These are phyloP conservation scores for Lagorchestes hirsutus DNA, from an alignment of 2,797 vertebrate species.

Conservation along the genomic window DNA sequence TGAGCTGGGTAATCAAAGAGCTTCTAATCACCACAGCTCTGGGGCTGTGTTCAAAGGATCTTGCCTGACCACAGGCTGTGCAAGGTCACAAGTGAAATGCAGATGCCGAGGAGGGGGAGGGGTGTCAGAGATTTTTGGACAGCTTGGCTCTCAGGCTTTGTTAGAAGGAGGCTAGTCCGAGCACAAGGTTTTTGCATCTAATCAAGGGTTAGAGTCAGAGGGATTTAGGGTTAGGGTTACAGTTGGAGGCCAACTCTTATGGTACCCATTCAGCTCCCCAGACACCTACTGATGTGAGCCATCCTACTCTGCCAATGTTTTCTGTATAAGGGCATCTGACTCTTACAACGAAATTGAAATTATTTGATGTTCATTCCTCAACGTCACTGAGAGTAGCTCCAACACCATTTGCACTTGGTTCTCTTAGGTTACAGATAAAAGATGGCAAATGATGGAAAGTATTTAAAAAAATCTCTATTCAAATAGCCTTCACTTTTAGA, in stretches of 20 bases:
- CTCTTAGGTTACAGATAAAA: background rate
- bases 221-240: slow-evolving; percentile 67
- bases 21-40: slow-evolving; percentile 69
- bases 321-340: background rate
- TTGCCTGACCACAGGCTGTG: slow-evolving; percentile 80
- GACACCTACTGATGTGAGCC: background rate
- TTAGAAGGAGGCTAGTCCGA: slow-evolving; percentile 72
- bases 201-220: slow-evolving; percentile 78
- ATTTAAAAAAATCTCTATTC: background rate
- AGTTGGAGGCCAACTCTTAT: background rate
- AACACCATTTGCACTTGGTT: background rate
- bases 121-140: slow-evolving; percentile 76
- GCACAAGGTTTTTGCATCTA: slow-evolving; percentile 74
- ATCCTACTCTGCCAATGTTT: background rate
- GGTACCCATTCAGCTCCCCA: too few relatives aligned
- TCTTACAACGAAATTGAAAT: background rate
- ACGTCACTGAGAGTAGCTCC: slow-evolving; percentile 11
- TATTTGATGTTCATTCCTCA: background rate
- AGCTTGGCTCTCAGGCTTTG: slow-evolving; percentile 72
- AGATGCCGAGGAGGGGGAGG: slow-evolving; percentile 69
- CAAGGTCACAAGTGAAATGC: slow-evolving; percentile 79
- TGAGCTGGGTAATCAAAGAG: slow-evolving; percentile 81
- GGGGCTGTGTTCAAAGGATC: slow-evolving; percentile 81
- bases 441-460: slow-evolving; percentile 20
- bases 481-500: background rate